Evolutionary conservation across 2,797 vertebrate genomes (phyloP).

Genomic region (Clarias platycephalus): DNA sequence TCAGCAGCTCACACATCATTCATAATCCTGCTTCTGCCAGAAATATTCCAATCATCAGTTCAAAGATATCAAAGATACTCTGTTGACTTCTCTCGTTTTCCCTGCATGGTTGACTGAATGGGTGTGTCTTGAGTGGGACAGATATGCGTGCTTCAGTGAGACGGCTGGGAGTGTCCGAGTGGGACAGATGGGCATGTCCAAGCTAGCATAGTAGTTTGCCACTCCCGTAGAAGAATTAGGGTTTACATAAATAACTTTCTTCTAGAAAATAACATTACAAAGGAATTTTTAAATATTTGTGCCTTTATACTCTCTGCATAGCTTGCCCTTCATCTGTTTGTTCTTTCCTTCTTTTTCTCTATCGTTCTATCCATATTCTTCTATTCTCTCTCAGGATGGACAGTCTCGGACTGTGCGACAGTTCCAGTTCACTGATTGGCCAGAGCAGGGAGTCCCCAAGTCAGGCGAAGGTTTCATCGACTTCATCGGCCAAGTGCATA

Average conservation of each 20-base stretch:
- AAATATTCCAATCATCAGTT: slow-evolving; percentile 2
- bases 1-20: slow-evolving; percentile 25
- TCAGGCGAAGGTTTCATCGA: slow-evolving; percentile 97
- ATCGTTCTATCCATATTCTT: not conserved
- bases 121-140: not conserved
- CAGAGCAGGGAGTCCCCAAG: slow-evolving; percentile 95
- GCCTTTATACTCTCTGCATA: not conserved
- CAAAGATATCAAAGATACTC: slow-evolving; percentile 20
- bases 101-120: not conserved
- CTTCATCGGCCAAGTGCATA: slow-evolving; percentile 97
- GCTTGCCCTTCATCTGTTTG: not conserved
- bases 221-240: not conserved
- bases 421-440: slow-evolving; percentile 89
- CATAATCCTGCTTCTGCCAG: slow-evolving; percentile 39
- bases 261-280: not conserved
- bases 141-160: not conserved
- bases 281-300: not conserved
- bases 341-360: not conserved
- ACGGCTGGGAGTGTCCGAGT: not conserved
- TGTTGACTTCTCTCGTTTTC: not conserved
- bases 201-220: not conserved
- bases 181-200: not conserved
- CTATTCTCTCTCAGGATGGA: slow-evolving; percentile 79
- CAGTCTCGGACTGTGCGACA: slow-evolving; percentile 95
- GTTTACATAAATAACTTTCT: not conserved